phyloP scores from a whole-genome alignment of 2,113 vertebrate species.

The Calidris pugnax region DNA sequence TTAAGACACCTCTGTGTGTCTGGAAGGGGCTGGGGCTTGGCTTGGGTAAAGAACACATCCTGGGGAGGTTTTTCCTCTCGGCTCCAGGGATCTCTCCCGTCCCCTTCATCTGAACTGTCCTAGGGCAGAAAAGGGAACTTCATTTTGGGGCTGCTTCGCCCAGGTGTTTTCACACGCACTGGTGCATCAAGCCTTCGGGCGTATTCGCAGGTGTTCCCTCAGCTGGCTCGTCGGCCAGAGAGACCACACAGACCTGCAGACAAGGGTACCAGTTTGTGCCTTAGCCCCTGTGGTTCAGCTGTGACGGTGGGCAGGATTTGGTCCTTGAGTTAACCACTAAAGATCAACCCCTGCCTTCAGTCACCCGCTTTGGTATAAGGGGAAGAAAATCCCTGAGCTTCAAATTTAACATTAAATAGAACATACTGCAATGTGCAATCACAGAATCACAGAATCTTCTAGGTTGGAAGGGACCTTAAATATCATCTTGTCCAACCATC shows the following conservation, averaged over 20 bases:
- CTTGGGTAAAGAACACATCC: not conserved
- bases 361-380: not conserved
- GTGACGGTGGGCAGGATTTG: not conserved
- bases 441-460: too few relatives aligned
- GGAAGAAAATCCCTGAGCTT: not conserved
- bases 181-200: not conserved
- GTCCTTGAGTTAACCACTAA: not conserved
- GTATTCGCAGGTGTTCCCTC: not conserved
- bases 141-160: not conserved
- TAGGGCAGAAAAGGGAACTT: not conserved
- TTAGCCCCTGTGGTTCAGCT: not conserved
- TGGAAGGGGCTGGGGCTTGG: not conserved
- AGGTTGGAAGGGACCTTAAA: too few relatives aligned
- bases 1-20: not conserved
- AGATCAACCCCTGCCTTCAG: not conserved
- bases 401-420: not conserved
- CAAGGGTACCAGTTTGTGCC: not conserved
- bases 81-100: not conserved
- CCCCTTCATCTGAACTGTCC: not conserved
- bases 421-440: rapidly evolving
- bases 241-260: not conserved
- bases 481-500: too few relatives aligned
- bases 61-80: not conserved
- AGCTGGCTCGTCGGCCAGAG: not conserved
- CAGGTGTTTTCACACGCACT: not conserved